Evolutionary conservation across 2,113 vertebrate genomes (phyloP).

Genomic region (Micronycteris hirsuta): DNA sequence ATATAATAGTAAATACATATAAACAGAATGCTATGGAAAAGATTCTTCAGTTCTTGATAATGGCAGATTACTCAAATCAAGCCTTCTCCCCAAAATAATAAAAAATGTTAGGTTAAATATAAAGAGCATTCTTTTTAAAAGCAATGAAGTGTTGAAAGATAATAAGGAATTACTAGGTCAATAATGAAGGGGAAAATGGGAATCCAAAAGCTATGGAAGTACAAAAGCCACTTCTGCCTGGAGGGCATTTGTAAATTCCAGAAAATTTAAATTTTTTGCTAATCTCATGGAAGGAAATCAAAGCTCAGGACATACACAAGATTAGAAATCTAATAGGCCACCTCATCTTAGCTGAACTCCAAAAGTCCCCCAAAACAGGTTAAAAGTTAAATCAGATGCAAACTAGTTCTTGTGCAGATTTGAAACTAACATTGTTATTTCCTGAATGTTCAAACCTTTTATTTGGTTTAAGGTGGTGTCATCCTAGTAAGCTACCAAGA

Average conservation of each 20-base stretch:
- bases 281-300: neutral
- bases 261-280: neutral
- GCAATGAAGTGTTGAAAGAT: neutral
- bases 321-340: neutral
- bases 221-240: neutral
- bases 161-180: neutral
- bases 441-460: neutral
- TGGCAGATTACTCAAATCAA: neutral
- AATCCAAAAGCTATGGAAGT: neutral
- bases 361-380: neutral
- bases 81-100: neutral
- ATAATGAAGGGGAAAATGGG: neutral
- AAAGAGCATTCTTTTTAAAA: neutral
- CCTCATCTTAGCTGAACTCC: neutral
- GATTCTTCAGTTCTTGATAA: neutral
- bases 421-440: neutral
- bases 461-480: neutral
- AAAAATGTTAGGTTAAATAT: neutral
- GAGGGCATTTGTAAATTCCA: neutral
- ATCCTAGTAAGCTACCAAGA: neutral
- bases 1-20: neutral
- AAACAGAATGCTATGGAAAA: neutral
- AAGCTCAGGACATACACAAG: neutral
- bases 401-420: neutral
- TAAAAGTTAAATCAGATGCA: neutral